Conservation (phyloP, 2,888 invertebrate species). For the Lacanobia oleracea region DNA sequence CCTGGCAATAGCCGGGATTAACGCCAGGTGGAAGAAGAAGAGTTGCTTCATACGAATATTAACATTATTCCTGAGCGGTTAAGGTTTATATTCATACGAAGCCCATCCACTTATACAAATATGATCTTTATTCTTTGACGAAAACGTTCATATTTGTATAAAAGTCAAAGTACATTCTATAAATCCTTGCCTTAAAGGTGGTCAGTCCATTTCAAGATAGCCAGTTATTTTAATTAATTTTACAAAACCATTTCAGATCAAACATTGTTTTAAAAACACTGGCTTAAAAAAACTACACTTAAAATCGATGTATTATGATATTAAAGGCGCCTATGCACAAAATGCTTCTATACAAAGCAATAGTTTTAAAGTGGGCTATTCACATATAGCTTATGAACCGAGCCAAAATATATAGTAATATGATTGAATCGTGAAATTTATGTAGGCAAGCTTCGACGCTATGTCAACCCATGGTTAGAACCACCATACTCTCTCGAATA, state of each 20-base stretch:
- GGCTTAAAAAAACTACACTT: slow-evolving; percentile 18
- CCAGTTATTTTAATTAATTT: slow-evolving; percentile 8
- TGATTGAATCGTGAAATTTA: background rate
- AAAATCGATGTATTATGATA: slow-evolving; percentile 26
- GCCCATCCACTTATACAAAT: background rate
- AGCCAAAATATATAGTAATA: background rate
- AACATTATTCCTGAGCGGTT: background rate
- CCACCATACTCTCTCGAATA: no score
- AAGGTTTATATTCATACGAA: background rate
- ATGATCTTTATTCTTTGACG: background rate
- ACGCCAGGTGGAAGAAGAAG: no score
- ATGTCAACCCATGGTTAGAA: background rate
- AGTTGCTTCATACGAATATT: no score
- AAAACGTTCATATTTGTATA: background rate
- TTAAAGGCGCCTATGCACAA: background rate
- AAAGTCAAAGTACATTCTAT: background rate
- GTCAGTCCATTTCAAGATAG: slow-evolving; percentile 28
- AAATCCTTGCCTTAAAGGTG: background rate
- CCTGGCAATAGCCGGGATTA: no score
- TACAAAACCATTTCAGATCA: slow-evolving; percentile 22
- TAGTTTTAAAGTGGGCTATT: background rate
- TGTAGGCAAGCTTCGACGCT: background rate
- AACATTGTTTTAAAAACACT: background rate
- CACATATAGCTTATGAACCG: background rate
- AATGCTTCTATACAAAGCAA: slow-evolving; percentile 20